Conservation (phyloP, 2,888 invertebrate species). For the Tipula confusa region DNA sequence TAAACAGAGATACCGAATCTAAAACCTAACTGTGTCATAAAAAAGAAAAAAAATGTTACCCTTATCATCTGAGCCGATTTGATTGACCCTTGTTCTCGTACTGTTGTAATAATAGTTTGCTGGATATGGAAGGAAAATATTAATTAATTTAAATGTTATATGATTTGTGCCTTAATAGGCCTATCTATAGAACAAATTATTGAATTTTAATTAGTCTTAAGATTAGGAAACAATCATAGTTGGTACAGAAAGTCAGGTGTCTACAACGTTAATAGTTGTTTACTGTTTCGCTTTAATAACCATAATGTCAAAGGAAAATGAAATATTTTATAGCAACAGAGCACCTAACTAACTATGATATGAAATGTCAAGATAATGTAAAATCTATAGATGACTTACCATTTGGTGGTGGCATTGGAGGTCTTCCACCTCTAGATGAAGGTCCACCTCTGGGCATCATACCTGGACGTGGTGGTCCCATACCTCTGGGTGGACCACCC, state of each 20-base stretch:
- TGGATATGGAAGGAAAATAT: neutral
- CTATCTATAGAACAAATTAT: too few relatives aligned
- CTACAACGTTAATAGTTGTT: too few relatives aligned
- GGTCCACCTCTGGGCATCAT: constrained; percentile 26
- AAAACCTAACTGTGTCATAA: neutral
- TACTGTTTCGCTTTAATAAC: too few relatives aligned
- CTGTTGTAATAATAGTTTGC: constrained; percentile 20
- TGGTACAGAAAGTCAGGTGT: too few relatives aligned
- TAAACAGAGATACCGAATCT: too few relatives aligned
- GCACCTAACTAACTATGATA: too few relatives aligned
- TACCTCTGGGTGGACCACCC: constrained; percentile 38
- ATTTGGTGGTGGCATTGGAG: constrained; percentile 45
- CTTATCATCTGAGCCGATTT: neutral
- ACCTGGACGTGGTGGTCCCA: constrained; percentile 37
- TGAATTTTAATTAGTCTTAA: too few relatives aligned
- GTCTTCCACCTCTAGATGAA: constrained; percentile 40
- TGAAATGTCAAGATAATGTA: too few relatives aligned
- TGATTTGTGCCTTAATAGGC: too few relatives aligned
- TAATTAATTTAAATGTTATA: neutral
- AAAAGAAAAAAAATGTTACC: neutral
- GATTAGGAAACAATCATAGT: too few relatives aligned
- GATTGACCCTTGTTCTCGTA: constrained; percentile 20
- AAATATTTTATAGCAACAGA: neutral
- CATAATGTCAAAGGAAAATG: neutral
- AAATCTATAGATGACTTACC: too few relatives aligned